phyloP scores from a whole-genome alignment of 2,888 invertebrate genomes.

The Brachypterus glaber region DNA sequence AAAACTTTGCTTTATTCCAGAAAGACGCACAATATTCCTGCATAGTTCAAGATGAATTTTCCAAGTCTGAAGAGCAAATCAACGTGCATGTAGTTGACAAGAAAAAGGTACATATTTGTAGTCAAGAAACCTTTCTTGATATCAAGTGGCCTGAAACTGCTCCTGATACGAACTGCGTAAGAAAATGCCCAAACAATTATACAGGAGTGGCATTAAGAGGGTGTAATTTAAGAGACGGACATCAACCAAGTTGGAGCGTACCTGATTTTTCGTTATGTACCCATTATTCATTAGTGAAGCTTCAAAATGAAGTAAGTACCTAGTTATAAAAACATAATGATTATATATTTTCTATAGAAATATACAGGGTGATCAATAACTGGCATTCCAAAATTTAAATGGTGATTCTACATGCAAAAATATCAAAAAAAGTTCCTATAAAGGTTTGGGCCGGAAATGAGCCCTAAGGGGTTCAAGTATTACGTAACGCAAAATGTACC shows the following conservation, averaged over 20 bases:
- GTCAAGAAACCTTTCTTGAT: conserved; percentile 47
- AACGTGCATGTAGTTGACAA: conserved; percentile 57
- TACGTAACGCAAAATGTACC: too few species aligned
- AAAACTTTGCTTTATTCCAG: conserved; percentile 38
- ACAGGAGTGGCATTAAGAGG: conserved; percentile 45
- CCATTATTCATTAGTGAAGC: conserved; percentile 14
- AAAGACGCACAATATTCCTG: conserved; percentile 62
- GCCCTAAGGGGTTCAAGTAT: too few species aligned
- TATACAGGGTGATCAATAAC: too few species aligned
- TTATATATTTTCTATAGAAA: too few species aligned
- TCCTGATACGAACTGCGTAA: conserved; percentile 59
- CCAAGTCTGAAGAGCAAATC: conserved; percentile 49
- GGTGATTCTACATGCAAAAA: too few species aligned
- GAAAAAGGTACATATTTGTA: conserved; percentile 49
- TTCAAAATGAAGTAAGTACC: conserved; percentile 21
- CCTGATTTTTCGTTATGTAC: conserved; percentile 71
- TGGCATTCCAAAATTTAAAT: too few species aligned
- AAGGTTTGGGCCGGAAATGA: too few species aligned
- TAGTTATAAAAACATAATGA: too few species aligned
- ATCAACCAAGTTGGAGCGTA: conserved; percentile 61
- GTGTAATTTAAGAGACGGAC: conserved; percentile 51
- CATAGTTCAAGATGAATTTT: conserved; percentile 46
- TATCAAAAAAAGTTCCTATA: too few species aligned
- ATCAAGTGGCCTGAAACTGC: conserved; percentile 60
- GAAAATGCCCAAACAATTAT: conserved; percentile 50